Evolutionary conservation across 35 echinoderm and acorn worm genomes (phyloP), one percentile per base, ranked within the genome.

Genomic region (Ophiothrix spiculata): DNA sequence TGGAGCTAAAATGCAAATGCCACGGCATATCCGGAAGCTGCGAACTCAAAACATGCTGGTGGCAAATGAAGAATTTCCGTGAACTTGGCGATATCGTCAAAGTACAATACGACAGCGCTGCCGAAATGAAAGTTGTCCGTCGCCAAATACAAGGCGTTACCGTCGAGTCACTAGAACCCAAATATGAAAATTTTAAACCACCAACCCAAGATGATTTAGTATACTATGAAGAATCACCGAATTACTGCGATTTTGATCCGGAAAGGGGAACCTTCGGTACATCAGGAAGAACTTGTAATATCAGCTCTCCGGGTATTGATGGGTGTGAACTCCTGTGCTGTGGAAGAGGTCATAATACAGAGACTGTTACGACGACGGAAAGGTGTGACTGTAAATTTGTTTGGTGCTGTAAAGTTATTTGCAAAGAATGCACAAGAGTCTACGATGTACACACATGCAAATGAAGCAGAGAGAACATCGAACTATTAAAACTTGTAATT

Each of bases 11-110:
- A 29, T 98, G 95, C 60, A 98, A 98, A 64, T 98, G 95, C 39
- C 95, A 98, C 82, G 95, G 95, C n/a, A 87, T 98, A 39, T 98
- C 95, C 0, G 95, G 95, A 3, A 98, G 88, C 75, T 98, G 95
- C 40, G 95, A 98, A 79, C 81, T 98, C 35, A 88, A 98, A 69
- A 93, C 95, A 0, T 98, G 95, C 39, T 98, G 95, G 95, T 93
- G 91, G 88, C 92, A 94, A 40, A 93, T 91, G 88, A 79, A 88
- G 29, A 84, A 82, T 14, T 85, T 14, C 94, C 94, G 56, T 34
- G 95, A 19, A 89, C 54, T 75, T 86, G 95, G 95, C 1, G 56
- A 88, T 36, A 83, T 77, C 33, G 56, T 98, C 39, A 98, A 98
- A 86, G 89, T 88, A 2, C 91, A 91, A 40, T 94, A 98, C 92